phyloP scores from a whole-genome alignment of 1,140 invertebrate genomes.

The Plodia interpunctella region DNA sequence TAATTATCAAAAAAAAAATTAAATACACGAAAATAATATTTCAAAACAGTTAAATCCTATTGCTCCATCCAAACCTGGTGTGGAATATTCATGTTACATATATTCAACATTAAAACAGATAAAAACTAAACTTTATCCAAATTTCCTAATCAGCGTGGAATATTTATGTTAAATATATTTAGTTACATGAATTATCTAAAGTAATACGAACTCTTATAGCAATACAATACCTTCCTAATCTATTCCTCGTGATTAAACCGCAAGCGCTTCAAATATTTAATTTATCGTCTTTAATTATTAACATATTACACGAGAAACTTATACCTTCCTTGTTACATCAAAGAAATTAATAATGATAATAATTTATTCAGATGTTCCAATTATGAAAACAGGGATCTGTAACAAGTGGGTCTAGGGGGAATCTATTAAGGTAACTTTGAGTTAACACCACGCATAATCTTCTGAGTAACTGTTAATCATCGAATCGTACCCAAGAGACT shows the following conservation, averaged over 20 bases:
- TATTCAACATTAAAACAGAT: too few species aligned
- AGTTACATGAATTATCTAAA: too few species aligned
- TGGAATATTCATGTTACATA: too few species aligned
- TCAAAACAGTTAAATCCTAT: too few species aligned
- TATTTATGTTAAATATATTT: neutral
- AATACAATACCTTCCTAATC: too few species aligned
- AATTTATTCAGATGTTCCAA: neutral
- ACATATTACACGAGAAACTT: neutral
- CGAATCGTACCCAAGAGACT: conserved; percentile 25
- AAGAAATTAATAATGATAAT: neutral
- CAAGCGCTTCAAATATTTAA: neutral
- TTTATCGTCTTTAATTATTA: neutral
- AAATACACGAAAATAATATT: too few species aligned
- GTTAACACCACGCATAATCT: conserved; percentile 29
- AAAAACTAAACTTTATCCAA: too few species aligned
- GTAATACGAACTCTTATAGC: too few species aligned
- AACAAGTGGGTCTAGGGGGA: conserved; percentile 12
- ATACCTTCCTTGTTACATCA: too few species aligned
- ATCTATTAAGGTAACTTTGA: conserved; percentile 24
- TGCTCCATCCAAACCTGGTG: too few species aligned
- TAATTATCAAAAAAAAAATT: too few species aligned
- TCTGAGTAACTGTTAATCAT: conserved; percentile 30
- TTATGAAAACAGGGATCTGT: neutral
- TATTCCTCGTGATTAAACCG: neutral
- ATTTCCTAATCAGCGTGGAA: neutral